phyloP scores from a whole-genome alignment of 2,888 invertebrate species.

The Hipparchia sbordonii region DNA sequence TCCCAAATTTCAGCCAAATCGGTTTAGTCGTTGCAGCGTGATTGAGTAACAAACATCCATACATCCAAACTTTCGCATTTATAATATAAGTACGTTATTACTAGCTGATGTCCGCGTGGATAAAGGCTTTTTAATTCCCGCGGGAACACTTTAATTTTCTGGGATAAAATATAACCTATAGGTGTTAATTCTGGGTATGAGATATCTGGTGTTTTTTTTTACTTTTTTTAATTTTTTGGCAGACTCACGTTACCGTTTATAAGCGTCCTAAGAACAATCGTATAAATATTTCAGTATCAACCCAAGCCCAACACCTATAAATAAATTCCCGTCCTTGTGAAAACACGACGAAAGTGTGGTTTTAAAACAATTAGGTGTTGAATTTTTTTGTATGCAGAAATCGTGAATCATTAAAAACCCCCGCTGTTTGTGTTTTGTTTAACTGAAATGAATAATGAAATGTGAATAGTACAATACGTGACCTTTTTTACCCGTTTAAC shows the following conservation, averaged over 20 bases:
- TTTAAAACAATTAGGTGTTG: constrained; percentile 6
- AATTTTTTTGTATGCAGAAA: constrained; percentile 14
- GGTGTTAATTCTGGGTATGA: too few species aligned
- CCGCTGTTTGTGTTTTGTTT: constrained; percentile 27
- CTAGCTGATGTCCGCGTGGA: too few species aligned
- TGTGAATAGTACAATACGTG: constrained; percentile 26
- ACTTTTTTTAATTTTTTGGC: background rate
- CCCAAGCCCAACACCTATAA: background rate
- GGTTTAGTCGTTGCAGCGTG: too few species aligned
- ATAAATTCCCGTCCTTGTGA: constrained; percentile 3
- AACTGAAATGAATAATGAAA: constrained; percentile 30
- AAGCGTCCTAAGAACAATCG: background rate
- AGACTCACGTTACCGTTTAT: background rate
- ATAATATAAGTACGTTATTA: too few species aligned
- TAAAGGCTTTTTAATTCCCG: too few species aligned
- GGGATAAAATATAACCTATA: too few species aligned
- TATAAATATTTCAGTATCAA: constrained; percentile 2
- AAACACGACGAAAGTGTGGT: constrained; percentile 12
- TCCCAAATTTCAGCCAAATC: too few species aligned
- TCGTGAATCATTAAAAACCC: constrained; percentile 23
- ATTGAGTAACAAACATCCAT: too few species aligned
- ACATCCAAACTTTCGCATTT: too few species aligned
- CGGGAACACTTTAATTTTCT: too few species aligned
- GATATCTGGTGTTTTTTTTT: background rate
- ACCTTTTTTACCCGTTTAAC: constrained; percentile 29